Evolutionary conservation across 2,797 vertebrate species (phyloP), one percentile per base, ranked within the genome.

Genomic region (Sciurus carolinensis): DNA sequence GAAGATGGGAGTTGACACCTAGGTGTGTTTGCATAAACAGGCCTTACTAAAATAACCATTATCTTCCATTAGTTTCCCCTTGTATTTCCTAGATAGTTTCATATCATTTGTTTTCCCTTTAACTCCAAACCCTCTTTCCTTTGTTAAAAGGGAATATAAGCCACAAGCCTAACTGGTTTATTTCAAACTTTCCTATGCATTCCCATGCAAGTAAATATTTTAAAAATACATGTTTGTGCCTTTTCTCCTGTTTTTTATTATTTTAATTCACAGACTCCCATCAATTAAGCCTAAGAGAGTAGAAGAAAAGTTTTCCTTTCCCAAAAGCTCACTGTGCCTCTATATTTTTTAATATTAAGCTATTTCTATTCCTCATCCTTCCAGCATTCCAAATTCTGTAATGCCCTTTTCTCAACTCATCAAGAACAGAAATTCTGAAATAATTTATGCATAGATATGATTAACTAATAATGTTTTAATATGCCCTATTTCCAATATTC

Each of bases 381-480:
- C 87, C 26, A 79, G 28, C 15, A 82, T 95, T 80, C 12, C 42
- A 94, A 76, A 88, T 62, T 96, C 26, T 57, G 69, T 30, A 86
- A 50, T 82, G 20, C 7, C 26, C 11, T 87, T 94, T 92, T 52
- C 36, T 79, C 44, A 62, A 44, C 42, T 76, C 76, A 83, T 14
- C 39, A 97, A 72, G 50, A 52, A 85, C 26, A 95, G 96, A 87
- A 85, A 69, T 64, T 66, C 52, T 93, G 62, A 92, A 95, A 77
- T 87, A 94, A 90, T 87, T 94, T 81, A 90, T 42, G 44, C 26
- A 87, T 30, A 71, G 12, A 59, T 54, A 62, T 42, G 22, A 91
- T 54, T 80, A 94, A 67, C 24, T 82, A 95, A 76, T 62, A 85
- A 71, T 36, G 39, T 50, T 24, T 91, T 69, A 36, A 33, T 62